Percentiles rank a stretch among this genome's conserved stretches.
Conservation (phyloP, 2,888 invertebrate species). For the Epistrophe grossulariae region DNA sequence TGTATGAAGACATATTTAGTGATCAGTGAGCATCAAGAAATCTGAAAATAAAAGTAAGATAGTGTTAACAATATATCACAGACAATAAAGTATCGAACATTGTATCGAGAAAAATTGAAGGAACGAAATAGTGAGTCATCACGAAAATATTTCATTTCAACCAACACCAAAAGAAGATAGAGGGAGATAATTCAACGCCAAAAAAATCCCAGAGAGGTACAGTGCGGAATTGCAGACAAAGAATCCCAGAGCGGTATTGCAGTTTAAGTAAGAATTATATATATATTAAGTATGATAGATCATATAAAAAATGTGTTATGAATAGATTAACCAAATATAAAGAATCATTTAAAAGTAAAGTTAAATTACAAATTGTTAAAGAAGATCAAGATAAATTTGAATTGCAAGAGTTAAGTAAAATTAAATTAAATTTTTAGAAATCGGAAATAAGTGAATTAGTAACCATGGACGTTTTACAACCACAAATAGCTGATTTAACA, state of each 20-base stretch:
- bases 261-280: conserved; percentile 4
- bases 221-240: conserved; percentile 21
- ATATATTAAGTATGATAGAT: neutral
- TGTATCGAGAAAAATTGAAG: conserved; percentile 21
- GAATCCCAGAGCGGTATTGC: conserved; percentile 15
- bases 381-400: neutral
- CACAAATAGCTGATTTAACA: conserved; percentile 3
- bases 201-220: conserved; percentile 15
- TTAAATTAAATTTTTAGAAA: neutral
- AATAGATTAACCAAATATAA: conserved; percentile 18
- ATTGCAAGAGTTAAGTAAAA: neutral
- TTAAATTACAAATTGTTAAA: neutral
- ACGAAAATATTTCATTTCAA: conserved; percentile 22
- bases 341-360: conserved; percentile 1
- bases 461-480: neutral
- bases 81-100: conserved; percentile 10
- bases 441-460: neutral
- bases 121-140: conserved; percentile 17
- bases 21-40: conserved; percentile 16
- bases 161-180: too few relatives aligned
- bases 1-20: conserved; percentile 5
- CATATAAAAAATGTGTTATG: neutral
- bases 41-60: conserved; percentile 23
- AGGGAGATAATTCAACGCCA: too few relatives aligned
- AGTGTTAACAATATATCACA: conserved; percentile 15